phyloP scores from a whole-genome alignment of 2,888 invertebrate genomes.

The Xestia rhomboidea region DNA sequence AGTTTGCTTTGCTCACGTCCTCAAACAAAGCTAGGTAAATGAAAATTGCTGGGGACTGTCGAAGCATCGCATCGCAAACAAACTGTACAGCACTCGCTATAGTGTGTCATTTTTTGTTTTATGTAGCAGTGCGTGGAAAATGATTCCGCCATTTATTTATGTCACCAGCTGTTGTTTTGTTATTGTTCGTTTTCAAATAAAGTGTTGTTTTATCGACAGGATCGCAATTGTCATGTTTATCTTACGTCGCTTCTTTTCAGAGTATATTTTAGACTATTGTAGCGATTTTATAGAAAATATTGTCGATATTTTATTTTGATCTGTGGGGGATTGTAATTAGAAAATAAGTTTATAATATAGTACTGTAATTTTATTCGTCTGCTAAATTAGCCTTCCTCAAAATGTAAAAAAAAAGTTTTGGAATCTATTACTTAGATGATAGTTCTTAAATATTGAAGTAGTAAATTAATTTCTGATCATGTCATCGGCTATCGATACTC shows the following conservation, averaged over 20 bases:
- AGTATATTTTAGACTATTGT: not conserved
- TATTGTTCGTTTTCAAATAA: conserved; percentile 8
- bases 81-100: not conserved
- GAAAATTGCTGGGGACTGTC: conserved; percentile 14
- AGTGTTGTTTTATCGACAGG: conserved; percentile 8
- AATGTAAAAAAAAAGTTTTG: not conserved
- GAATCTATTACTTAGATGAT: not conserved
- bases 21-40: conserved; percentile 30
- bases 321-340: not conserved
- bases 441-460: not conserved
- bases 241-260: too few relatives aligned
- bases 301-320: not conserved
- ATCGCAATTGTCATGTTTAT: not conserved
- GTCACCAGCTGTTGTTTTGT: conserved; percentile 18
- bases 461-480: not conserved
- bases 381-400: not conserved
- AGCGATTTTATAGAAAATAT: not conserved
- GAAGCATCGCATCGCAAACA: conserved; percentile 30
- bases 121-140: conserved; percentile 29
- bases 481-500: not conserved
- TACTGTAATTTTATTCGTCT: not conserved
- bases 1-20: conserved; percentile 4
- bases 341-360: not conserved
- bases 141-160: conserved; percentile 20
- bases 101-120: conserved; percentile 23